A percentile compares a stretch with the other conserved stretches of the same genome.
These are phyloP conservation scores for Tipula lateralis DNA, from an alignment of 2,888 invertebrate genomes.

Conservation along the genomic window DNA sequence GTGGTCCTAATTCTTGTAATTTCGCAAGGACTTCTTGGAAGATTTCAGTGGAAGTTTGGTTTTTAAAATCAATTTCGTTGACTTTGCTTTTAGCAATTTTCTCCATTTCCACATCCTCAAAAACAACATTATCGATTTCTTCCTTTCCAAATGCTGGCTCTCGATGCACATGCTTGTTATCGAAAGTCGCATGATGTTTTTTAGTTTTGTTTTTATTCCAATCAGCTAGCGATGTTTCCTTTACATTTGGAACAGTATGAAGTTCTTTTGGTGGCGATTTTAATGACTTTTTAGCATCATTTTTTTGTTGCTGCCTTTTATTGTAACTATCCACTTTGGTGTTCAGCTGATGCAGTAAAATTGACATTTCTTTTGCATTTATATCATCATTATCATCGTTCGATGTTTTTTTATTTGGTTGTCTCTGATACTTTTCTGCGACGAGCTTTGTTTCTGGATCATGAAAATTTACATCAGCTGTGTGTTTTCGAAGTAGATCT, in stretches of 20 bases:
- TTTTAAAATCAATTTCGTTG: background rate
- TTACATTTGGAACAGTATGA: background rate
- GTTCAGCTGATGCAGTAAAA: conserved; percentile 41
- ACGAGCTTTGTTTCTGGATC: conserved; percentile 49
- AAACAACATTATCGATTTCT: conserved; percentile 44
- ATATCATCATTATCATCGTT: conserved; percentile 37
- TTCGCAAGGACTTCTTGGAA: conserved; percentile 56
- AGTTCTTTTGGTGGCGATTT: background rate
- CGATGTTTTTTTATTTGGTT: conserved; percentile 20
- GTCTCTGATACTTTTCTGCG: background rate
- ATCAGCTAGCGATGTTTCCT: background rate
- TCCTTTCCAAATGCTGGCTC: conserved; percentile 52
- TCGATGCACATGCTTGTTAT: conserved; percentile 48
- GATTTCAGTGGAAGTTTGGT: conserved; percentile 51
- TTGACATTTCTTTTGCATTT: conserved; percentile 38
- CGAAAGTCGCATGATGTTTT: background rate
- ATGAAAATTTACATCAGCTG: conserved; percentile 59
- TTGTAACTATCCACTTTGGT: conserved; percentile 37
- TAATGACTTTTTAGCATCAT: conserved; percentile 38
- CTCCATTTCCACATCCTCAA: background rate
- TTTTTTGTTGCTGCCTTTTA: conserved; percentile 43
- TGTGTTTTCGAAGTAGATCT: conserved; percentile 58
- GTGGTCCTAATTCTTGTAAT: conserved; percentile 55
- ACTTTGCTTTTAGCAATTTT: background rate
- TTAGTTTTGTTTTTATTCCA: background rate